Evolutionary conservation across 2,888 invertebrate species (phyloP).

Genomic region (Platerodrilus igneus): DNA sequence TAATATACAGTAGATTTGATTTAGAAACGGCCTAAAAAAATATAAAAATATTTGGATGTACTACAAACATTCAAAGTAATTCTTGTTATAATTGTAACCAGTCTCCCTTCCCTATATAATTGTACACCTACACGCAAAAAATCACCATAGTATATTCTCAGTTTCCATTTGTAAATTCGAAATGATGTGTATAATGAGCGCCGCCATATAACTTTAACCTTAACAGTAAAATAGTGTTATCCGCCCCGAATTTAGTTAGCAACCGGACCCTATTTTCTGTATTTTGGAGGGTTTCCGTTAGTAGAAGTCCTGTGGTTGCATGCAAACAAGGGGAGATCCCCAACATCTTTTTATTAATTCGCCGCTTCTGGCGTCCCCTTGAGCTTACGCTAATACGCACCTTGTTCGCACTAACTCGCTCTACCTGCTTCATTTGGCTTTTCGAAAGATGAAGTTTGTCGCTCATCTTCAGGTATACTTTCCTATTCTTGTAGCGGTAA

Average conservation of each 20-base stretch:
- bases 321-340: conserved; percentile 33
- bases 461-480: conserved; percentile 6
- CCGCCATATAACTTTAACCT: too few relatives aligned
- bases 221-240: conserved; percentile 12
- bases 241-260: conserved; percentile 12
- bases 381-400: conserved; percentile 25
- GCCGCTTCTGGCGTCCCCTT: conserved; percentile 22
- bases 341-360: conserved; percentile 35
- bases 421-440: conserved; percentile 28
- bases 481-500: conserved; percentile 15
- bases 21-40: too few relatives aligned
- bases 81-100: too few relatives aligned
- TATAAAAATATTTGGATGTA: too few relatives aligned
- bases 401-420: conserved; percentile 31
- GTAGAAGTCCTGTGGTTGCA: conserved; percentile 28
- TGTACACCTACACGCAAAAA: too few relatives aligned
- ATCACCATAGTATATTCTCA: too few relatives aligned
- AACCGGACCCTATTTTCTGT: conserved; percentile 18
- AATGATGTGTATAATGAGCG: too few relatives aligned
- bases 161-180: too few relatives aligned
- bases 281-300: conserved; percentile 15
- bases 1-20: too few relatives aligned
- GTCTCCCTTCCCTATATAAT: too few relatives aligned
- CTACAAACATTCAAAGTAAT: too few relatives aligned
- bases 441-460: conserved; percentile 13